Evolutionary conservation across 2,888 invertebrate species (phyloP), one percentile per base, ranked within the genome.

Genomic region (Coecobrya sp.): DNA sequence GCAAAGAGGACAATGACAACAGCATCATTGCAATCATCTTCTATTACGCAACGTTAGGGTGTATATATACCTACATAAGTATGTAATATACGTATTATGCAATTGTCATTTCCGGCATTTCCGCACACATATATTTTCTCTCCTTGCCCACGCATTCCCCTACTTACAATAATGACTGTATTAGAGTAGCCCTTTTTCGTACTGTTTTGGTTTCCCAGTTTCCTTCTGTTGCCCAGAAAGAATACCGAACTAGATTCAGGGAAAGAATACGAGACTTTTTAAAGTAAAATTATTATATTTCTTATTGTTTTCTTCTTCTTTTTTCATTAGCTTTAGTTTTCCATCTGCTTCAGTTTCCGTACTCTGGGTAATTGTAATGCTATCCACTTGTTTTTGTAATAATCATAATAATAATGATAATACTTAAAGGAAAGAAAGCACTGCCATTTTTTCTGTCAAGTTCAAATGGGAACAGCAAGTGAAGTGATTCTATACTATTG

Each of bases 341-440:
- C 30, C 19, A 25, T 16, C 30, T 30, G 68, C 30, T 27, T 25
- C 19, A 19, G 19, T 55, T 16, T 68, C 25, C 25, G 4, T 65
- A 19, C 11, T 19, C 65, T 11, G 19, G 19, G 42, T 70, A 55
- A 55, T 55, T 42, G 42, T 8, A 42, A 36, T 55, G n/a, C 7
- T 55, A 19, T 55, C 19, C 55, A 25, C 16, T 65, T 65, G 62
- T 36, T 36, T 70, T 70, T 70, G 70, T 70, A 81, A 81, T 81
- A 81, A 52, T 55, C 81, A 55, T 81, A 52, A 55, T 55, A 27
- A 8, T 55, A 55, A 81, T 81, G 49, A 49, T 52, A 22, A 55
- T n/a, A 81, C 55, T 81, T 27, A 81, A 81, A 30, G 55, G 55
- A 79, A 79, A 45, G 11, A 45, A 76, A 45, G 45, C 45, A 81